Evolutionary conservation across 2,797 vertebrate species (phyloP).

Genomic region (Neosilurus hyrtlii): DNA sequence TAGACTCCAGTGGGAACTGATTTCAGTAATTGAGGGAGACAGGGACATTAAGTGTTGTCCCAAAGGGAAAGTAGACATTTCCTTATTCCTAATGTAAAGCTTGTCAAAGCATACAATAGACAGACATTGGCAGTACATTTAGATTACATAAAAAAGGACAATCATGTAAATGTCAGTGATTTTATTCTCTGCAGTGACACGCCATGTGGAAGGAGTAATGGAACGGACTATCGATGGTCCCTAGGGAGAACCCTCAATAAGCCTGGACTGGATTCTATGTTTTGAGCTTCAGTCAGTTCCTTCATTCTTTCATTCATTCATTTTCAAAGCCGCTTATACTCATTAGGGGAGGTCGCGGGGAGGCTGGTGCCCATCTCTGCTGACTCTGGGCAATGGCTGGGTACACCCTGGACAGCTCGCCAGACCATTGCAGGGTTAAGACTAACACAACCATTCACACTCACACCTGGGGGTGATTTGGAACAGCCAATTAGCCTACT

Average conservation of each 20-base stretch:
- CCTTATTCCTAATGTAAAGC: conserved; percentile 16
- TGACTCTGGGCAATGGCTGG: no score
- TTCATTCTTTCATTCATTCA: background rate
- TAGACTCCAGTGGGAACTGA: conserved; percentile 15
- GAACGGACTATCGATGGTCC: background rate
- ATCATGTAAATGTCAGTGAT: conserved; percentile 13
- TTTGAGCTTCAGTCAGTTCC: background rate
- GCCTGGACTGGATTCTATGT: conserved; percentile 4
- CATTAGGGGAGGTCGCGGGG: no score
- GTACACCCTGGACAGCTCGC: no score
- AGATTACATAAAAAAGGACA: background rate
- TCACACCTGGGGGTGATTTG: no score
- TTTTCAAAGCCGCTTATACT: no score
- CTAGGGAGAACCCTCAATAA: background rate
- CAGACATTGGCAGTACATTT: background rate
- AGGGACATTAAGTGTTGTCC: conserved; percentile 5
- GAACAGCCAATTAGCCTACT: no score
- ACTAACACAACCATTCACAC: no score
- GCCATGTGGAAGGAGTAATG: background rate
- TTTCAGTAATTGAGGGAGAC: conserved; percentile 20
- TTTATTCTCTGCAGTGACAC: conserved; percentile 1
- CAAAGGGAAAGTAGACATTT: conserved; percentile 31
- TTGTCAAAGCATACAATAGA: conserved; percentile 29
- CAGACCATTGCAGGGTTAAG: no score
- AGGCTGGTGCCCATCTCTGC: no score